Percentiles rank a stretch among this genome's conserved stretches.
Conservation (phyloP, 2,888 invertebrate species). For the Argyresthia goedartella region DNA sequence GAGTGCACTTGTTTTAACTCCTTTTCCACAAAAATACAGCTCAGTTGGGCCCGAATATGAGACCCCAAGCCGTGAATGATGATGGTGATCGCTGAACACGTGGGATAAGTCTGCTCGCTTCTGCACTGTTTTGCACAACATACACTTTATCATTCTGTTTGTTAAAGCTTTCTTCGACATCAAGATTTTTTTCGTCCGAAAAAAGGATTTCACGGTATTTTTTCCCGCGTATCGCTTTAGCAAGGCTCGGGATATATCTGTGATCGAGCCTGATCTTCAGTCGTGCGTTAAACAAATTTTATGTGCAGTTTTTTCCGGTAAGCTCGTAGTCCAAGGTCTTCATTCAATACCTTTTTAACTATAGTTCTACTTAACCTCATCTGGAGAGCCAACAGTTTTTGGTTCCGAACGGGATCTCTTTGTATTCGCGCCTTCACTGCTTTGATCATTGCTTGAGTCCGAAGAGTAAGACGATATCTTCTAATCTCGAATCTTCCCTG, state of each 20-base stretch:
- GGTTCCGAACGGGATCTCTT: background rate
- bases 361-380: background rate
- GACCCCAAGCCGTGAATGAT: background rate
- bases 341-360: conserved; percentile 2
- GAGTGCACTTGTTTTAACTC: background rate
- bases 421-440: conserved; percentile 1
- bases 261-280: background rate
- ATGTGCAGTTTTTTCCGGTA: no score
- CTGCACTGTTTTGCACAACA: background rate
- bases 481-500: background rate
- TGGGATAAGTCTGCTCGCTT: background rate
- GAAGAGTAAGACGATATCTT: conserved; percentile 1
- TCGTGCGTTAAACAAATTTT: background rate
- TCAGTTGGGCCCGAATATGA: background rate
- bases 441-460: conserved; percentile 5
- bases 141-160: background rate
- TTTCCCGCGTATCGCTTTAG: background rate
- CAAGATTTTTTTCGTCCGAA: background rate
- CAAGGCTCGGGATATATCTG: background rate
- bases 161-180: background rate
- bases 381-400: background rate
- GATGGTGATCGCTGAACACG: background rate
- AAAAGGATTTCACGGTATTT: background rate
- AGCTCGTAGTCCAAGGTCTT: conserved; percentile 4
- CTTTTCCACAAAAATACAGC: background rate